These are phyloP conservation scores for Zaprionus obscuricornis DNA, from an alignment of 2,888 invertebrate genomes.

Conservation along the genomic window DNA sequence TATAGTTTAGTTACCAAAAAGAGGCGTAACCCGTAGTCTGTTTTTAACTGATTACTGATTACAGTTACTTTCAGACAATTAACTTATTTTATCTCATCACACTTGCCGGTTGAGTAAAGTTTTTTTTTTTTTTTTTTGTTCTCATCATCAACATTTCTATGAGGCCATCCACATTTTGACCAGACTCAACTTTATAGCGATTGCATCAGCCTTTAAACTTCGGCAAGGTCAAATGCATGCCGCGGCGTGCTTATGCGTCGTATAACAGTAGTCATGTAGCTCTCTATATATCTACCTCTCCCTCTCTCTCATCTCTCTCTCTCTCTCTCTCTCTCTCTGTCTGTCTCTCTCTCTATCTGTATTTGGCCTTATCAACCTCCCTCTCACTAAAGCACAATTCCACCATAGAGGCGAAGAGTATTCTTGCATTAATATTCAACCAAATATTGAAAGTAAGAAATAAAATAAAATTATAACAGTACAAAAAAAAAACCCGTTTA, in stretches of 20 bases:
- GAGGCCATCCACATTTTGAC: neutral
- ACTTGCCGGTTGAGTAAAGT: too few species aligned
- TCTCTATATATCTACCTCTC: slow-evolving; percentile 1
- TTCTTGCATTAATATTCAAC: slow-evolving; percentile 4
- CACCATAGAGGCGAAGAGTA: slow-evolving; percentile 2
- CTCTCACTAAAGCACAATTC: neutral
- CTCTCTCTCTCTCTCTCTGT: neutral
- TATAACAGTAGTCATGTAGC: slow-evolving; percentile 44
- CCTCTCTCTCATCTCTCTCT: neutral
- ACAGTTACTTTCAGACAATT: too few species aligned
- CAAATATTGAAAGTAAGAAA: neutral
- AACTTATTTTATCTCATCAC: too few species aligned
- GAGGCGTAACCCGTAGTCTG: too few species aligned
- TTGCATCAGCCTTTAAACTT: slow-evolving; percentile 59
- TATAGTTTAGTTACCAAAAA: too few species aligned
- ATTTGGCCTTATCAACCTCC: neutral
- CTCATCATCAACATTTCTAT: neutral
- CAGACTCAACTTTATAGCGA: slow-evolving; percentile 7
- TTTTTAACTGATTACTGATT: too few species aligned
- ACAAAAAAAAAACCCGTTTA: slow-evolving; percentile 39
- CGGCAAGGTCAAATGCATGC: slow-evolving; percentile 49
- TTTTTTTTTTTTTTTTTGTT: too few species aligned
- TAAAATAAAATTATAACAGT: slow-evolving; percentile 1
- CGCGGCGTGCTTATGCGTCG: too few species aligned
- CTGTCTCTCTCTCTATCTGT: too few species aligned